These are phyloP conservation scores for Chaetophractus vellerosus DNA, from an alignment of 2,797 vertebrate species.

Conservation along the genomic window DNA sequence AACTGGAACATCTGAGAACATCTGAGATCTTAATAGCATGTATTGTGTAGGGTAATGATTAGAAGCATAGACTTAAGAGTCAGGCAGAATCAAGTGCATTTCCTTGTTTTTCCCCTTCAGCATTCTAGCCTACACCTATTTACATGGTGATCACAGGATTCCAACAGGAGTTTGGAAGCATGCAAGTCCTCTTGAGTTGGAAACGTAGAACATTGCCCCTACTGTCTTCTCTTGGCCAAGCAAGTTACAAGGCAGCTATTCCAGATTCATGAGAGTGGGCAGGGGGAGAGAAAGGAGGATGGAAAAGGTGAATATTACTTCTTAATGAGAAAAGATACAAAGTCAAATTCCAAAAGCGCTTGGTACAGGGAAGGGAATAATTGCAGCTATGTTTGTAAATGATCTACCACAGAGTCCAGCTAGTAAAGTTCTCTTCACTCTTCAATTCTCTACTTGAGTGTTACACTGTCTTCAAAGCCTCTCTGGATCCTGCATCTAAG, in stretches of 20 bases:
- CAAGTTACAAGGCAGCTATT: background rate
- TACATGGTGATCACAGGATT: background rate
- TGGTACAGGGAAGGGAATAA: background rate
- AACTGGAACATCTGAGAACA: background rate
- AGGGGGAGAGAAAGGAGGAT: background rate
- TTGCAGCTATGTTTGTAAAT: background rate
- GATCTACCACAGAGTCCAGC: background rate
- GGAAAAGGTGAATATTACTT: background rate
- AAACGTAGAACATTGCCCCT: background rate
- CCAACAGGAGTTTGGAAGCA: background rate
- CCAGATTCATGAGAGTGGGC: background rate
- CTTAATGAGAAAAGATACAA: background rate
- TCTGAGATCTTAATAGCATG: background rate
- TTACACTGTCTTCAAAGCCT: background rate
- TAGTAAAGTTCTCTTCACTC: background rate
- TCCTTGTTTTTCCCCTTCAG: background rate
- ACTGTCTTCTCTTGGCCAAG: background rate
- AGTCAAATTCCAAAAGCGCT: background rate
- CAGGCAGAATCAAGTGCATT: conserved; percentile 39
- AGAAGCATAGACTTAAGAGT: background rate
- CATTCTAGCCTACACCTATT: background rate
- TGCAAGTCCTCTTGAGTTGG: background rate
- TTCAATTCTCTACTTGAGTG: background rate
- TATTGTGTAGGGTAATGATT: background rate
- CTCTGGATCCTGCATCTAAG: background rate